Evolutionary conservation across 2,113 vertebrate species (phyloP), one percentile per base, ranked within the genome.

Genomic region (Bettongia penicillata): DNA sequence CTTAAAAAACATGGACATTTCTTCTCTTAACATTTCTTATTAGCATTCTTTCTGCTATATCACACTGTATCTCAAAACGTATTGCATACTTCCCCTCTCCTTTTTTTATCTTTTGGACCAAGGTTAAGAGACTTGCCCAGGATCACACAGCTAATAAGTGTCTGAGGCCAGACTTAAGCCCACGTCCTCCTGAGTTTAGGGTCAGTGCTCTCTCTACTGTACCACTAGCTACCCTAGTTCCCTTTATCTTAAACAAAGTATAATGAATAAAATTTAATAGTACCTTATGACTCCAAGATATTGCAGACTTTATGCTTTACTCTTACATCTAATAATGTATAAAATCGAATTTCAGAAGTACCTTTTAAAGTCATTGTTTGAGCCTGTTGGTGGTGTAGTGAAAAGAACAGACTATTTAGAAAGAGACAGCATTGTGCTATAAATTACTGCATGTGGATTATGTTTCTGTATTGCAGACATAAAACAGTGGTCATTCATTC

Each of bases 11-110:
- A 11, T 51, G 49, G 51, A 53, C 49, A 55, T 49, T 53, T 95
- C 92, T 96, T 94, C 68, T 77, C 91, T 92, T 95, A 84, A 96
- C 93, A 28, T 95, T 61, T 37, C 12, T 77, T n/a, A n/a, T 7
- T 31, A 77, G 37, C 28, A 37, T 68, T 68, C 61, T 68, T 37
- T 68, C 31, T 68, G 5, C 12, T 68, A 37, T 31, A n/a, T 68
- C 61, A 68, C n/a, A 14, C 14, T 16, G 14, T 68, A 37, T 10
- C 61, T 68, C 37, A 19, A n/a, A n/a, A n/a, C n/a, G 61, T 68
- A 68, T 68, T 57, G 31, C 11, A 68, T n/a, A 14, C 57, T 31
- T 31, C 10, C 28, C 8, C 16, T 68, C 31, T 68, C 31, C 8
- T 68, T 68, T 37, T 37, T 37, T 68, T 31, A 10, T 61, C 31